Base-by-base conservation (phyloP, 2,113 vertebrate species). In the Vulpes vulpes region DNA sequence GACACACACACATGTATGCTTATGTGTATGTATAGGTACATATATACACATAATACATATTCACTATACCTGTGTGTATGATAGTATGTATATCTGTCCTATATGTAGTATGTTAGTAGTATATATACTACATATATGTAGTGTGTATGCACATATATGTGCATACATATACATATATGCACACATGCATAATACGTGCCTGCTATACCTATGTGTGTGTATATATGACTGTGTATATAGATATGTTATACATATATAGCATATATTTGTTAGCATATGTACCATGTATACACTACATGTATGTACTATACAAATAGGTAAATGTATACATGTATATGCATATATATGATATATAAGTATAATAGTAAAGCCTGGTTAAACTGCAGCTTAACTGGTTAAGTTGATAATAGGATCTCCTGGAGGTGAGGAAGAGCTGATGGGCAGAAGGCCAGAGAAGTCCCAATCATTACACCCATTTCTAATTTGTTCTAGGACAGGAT, bases 301-400 rank as follows among this genome's bases (percentile, higher is more conserved):
- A 4, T 38, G 35, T 7, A 43, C 23, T 30, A 27, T 30, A 11
- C 62, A 64, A 27, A 5, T 62, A 23, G 25, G 6, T 27, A 11
- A 8, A 15, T 83, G 23, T 64, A 6, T 19, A 55, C 11, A 3
- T n/a, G 0, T 2, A 5, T 2, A 2, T 0, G 0, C 6, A 1
- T 30, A 2, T 1, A 0, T 27, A 3, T 30, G 27, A 14, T 15
- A 17, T 9, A 8, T 17, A 15, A 27, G 73, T 1, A 15, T 49
- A 4, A 49, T 2, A 11, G 16, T 5, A 35, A 27, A 1, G 1
- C 11, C 0, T 25, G 11, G 5, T 51, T 12, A 19, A 2, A 14
- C 43, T 79, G 11, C 3, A 0, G 0, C 3, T 49, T 30, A 1
- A 19, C 25, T 32, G 0, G 3, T 35, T 3, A 1, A 11, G 53